Evolutionary conservation across 2,888 invertebrate genomes (phyloP).

Genomic region (Luperina testacea): DNA sequence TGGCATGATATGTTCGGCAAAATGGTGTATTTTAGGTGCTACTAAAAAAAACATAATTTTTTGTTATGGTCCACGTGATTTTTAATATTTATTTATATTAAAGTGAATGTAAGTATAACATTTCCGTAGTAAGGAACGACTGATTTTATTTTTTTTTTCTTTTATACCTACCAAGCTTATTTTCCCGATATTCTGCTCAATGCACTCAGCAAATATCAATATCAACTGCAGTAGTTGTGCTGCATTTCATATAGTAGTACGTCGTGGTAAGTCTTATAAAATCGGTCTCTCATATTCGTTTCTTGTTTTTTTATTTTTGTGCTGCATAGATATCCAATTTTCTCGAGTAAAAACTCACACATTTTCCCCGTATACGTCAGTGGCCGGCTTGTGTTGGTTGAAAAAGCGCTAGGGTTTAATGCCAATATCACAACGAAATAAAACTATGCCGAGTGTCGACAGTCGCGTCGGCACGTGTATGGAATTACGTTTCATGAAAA

Average conservation of each 20-base stretch:
- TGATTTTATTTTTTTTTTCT: neutral
- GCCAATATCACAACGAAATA: neutral
- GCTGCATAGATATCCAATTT: no score
- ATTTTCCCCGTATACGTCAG: neutral
- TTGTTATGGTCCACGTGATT: no score
- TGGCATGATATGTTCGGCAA: no score
- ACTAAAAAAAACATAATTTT: neutral
- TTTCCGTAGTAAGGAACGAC: neutral
- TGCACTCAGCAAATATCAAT: neutral
- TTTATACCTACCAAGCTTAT: no score
- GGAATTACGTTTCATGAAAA: neutral
- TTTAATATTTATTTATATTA: neutral
- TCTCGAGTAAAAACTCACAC: neutral
- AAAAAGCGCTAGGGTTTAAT: neutral
- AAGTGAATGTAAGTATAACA: neutral
- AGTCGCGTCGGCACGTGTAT: neutral
- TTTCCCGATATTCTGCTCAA: neutral
- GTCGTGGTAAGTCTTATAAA: neutral
- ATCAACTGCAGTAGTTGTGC: neutral
- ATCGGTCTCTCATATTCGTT: neutral
- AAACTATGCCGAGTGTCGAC: neutral
- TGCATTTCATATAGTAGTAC: neutral
- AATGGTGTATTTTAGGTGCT: no score
- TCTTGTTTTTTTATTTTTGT: no score
- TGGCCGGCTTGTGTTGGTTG: neutral